A percentile compares a stretch with the other conserved stretches of the same genome.
Evolutionary conservation across 2,888 invertebrate genomes (phyloP).

Genomic region (Atrina japonica): DNA sequence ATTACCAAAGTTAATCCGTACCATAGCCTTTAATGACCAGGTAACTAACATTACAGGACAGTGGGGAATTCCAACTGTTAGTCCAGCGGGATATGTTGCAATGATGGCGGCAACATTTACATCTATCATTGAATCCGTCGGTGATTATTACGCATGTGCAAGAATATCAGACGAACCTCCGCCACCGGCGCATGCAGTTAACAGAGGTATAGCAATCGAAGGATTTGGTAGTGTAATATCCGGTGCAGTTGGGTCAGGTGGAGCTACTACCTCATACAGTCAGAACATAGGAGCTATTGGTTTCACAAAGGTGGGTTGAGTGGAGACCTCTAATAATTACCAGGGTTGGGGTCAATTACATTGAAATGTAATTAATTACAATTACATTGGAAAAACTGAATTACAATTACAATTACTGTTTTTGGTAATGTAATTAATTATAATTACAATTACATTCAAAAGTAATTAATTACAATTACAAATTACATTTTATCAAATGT

Average conservation of each 20-base stretch:
- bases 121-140: conserved; percentile 83
- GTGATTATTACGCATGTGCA: conserved; percentile 95
- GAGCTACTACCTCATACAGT: conserved; percentile 94
- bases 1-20: too few relatives aligned
- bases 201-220: conserved; percentile 88
- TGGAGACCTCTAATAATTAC: too few relatives aligned
- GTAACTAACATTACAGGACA: too few relatives aligned
- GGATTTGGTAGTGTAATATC: conserved; percentile 91
- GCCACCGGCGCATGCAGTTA: conserved; percentile 92
- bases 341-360: too few relatives aligned
- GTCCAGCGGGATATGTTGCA: conserved; percentile 72
- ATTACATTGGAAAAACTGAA: too few relatives aligned
- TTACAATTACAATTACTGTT: too few relatives aligned
- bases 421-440: too few relatives aligned
- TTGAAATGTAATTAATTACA: too few relatives aligned
- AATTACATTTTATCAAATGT: too few relatives aligned
- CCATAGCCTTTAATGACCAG: too few relatives aligned
- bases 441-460: too few relatives aligned
- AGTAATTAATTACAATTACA: too few relatives aligned
- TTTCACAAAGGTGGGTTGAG: conserved; percentile 92
- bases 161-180: conserved; percentile 86
- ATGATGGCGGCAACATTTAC: conserved; percentile 76
- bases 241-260: conserved; percentile 92
- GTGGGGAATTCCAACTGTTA: conserved; percentile 78
- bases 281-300: conserved; percentile 95